These are phyloP conservation scores for Macquaria ambigua DNA, from an alignment of 2,113 vertebrate species.

Conservation along the genomic window DNA sequence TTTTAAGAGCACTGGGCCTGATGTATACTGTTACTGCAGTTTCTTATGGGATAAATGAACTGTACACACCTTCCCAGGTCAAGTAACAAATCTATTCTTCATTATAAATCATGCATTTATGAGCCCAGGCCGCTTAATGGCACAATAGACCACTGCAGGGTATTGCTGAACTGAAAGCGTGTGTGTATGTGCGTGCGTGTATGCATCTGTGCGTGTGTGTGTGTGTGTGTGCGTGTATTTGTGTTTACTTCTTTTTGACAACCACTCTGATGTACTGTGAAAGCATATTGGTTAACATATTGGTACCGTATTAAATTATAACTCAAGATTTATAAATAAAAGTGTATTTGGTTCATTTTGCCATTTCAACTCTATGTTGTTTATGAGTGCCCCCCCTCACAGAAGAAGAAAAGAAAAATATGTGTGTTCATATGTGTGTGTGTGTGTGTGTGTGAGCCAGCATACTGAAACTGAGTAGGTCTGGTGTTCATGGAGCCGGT, in stretches of 20 bases:
- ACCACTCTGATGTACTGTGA: slow-evolving; percentile 92
- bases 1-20: slow-evolving; percentile 41
- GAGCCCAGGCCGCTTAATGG: slow-evolving; percentile 65
- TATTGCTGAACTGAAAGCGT: slow-evolving; percentile 85
- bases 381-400: slow-evolving; percentile 22
- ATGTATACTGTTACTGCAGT: slow-evolving; percentile 7
- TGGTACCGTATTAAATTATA: slow-evolving; percentile 93
- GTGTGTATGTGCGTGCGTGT: slow-evolving; percentile 5
- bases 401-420: not conserved
- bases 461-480: not conserved
- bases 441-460: not conserved
- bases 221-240: slow-evolving; percentile 45
- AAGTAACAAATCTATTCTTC: slow-evolving; percentile 36
- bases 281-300: slow-evolving; percentile 86
- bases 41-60: slow-evolving; percentile 20
- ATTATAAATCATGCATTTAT: slow-evolving; percentile 48
- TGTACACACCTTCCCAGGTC: slow-evolving; percentile 38
- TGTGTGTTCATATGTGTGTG: not conserved
- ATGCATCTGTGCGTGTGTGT: not conserved
- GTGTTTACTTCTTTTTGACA: slow-evolving; percentile 91
- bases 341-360: slow-evolving; percentile 90
- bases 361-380: slow-evolving; percentile 36
- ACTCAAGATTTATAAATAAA: slow-evolving; percentile 95
- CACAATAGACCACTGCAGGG: slow-evolving; percentile 83
- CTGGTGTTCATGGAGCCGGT: slow-evolving; percentile 24